These are phyloP conservation scores for Casuarius casuarius DNA, from an alignment of 2,113 vertebrate species.

Conservation along the genomic window DNA sequence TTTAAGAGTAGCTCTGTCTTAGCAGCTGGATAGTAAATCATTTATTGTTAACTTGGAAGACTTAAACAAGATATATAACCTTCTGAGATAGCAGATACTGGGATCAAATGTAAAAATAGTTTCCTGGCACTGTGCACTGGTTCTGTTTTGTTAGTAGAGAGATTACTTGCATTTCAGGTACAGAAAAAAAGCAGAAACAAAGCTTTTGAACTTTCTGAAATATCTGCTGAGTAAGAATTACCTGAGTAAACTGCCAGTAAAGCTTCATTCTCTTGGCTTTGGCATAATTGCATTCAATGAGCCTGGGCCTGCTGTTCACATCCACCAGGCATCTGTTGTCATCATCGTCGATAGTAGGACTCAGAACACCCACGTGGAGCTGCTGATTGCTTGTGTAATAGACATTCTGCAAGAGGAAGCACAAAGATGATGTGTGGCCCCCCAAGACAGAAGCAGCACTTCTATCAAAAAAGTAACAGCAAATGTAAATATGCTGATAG, in stretches of 20 bases:
- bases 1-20: neutral
- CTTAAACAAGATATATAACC: neutral
- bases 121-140: neutral
- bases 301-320: constrained; percentile 90
- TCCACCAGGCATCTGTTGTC: constrained; percentile 99
- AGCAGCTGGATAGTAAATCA: neutral
- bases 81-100: neutral
- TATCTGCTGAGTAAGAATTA: constrained; percentile 59
- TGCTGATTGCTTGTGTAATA: constrained; percentile 95
- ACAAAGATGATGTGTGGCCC: constrained; percentile 48
- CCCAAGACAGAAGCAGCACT: constrained; percentile 5
- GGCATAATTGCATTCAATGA: constrained; percentile 97
- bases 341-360: constrained; percentile 93
- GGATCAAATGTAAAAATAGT: neutral
- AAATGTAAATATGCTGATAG: neutral
- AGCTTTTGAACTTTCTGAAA: constrained; percentile 8
- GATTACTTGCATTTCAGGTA: neutral
- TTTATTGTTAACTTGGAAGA: neutral
- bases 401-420: constrained; percentile 88
- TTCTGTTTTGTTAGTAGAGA: neutral
- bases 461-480: neutral
- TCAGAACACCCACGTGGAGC: constrained; percentile 92
- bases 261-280: constrained; percentile 97
- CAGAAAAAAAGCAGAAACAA: neutral
- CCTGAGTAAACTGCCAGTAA: constrained; percentile 98